phyloP scores from a whole-genome alignment of 2,797 vertebrate genomes.

The Schizothorax lantsangensis region DNA sequence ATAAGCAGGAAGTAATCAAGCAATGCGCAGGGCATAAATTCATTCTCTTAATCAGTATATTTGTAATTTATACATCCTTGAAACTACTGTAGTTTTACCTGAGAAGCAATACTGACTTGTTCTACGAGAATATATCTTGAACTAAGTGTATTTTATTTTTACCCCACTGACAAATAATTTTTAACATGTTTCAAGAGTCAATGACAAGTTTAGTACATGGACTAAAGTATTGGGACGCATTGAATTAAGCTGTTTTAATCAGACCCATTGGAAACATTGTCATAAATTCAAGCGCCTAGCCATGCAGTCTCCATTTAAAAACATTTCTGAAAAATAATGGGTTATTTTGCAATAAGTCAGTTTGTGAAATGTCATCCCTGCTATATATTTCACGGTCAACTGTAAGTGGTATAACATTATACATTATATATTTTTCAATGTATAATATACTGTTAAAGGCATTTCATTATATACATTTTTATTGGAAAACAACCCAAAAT shows the following conservation, averaged over 20 bases:
- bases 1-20: slow-evolving; percentile 28
- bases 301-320: no score
- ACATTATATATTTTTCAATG: no score
- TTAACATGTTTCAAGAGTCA: neutral
- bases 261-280: no score
- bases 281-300: no score
- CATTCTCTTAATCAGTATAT: neutral
- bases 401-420: no score
- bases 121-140: neutral
- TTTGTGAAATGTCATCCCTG: no score
- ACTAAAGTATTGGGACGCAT: no score
- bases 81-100: neutral
- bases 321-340: no score
- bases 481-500: neutral
- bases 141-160: neutral
- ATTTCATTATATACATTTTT: neutral
- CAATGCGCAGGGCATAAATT: neutral
- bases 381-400: no score
- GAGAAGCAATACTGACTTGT: neutral
- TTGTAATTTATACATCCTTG: neutral
- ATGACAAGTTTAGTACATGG: neutral
- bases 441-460: neutral
- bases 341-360: no score
- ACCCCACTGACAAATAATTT: neutral
- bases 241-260: no score